Base-by-base conservation (phyloP, 2,888 invertebrate species). In the Amphiduros pacificus region DNA sequence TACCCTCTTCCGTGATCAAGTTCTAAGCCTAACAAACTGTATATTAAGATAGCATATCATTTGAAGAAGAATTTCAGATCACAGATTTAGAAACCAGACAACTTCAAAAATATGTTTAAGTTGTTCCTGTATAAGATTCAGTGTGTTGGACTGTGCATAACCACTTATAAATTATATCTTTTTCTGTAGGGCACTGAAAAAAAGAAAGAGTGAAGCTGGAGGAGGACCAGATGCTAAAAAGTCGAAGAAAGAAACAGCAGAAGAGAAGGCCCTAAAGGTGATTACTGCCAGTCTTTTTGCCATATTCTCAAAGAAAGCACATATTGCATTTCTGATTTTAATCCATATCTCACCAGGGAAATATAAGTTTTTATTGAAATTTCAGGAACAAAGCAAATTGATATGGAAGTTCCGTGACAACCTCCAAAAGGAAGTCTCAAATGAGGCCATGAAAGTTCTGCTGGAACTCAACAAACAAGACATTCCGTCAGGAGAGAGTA, bases 391-490 rank as follows among this genome's bases (percentile, higher is more conserved):
- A 82, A 91, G 88, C 75, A 87, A 91, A 74, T 75, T 86, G 27
- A 79, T 91, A 55, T 93, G 88, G 82, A 84, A 86, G 55, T 84
- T 87, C 67, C 84, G 89, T n/a, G 91, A 92, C 77, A 64, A 83
- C 0, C 77, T 92, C 31, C 83, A 86, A 65, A 82, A 83, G 2
- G 76, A 85, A 17, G 83, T 93, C 24, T 81, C 82, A 0, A 92
- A 89, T 73, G 73, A 78, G 0, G 87, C 91, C 20, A 82, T 93
- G 60, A 81, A 84, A 26, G 77, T 83, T 0, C 77, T 97, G 31
- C 84, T 97, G 24, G 86, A 88, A 68, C 75, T 81, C 17, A 98
- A 98, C 79, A 78, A 85, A 0, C 93, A 94, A 80, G 84, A 86
- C 44, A 78, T 91, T 57, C 88, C 90, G 0, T 60, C 78, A 60